Evolutionary conservation across 2,113 vertebrate genomes (phyloP).

Genomic region (Smithornis capensis): DNA sequence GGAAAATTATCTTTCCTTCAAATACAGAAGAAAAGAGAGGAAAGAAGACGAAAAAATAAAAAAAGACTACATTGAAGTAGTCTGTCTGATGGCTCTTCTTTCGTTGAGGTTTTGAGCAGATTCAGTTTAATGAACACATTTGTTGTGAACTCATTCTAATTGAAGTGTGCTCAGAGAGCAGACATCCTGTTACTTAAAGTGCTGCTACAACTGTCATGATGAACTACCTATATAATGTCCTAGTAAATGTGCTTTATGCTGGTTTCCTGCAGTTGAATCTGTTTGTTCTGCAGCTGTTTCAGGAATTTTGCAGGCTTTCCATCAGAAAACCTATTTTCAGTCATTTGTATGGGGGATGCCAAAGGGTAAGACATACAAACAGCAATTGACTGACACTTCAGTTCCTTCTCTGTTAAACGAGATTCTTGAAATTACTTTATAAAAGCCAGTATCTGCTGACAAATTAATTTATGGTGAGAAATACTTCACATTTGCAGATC

Average conservation of each 20-base stretch:
- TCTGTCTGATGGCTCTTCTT: background rate
- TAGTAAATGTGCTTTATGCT: slow-evolving; percentile 6
- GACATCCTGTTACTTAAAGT: background rate
- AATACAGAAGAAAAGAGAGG: background rate
- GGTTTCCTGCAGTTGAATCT: background rate
- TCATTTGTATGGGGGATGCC: background rate
- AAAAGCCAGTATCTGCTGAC: background rate
- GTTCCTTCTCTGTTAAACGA: background rate
- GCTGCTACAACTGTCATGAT: slow-evolving; percentile 1
- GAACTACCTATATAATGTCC: background rate
- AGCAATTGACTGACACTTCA: background rate
- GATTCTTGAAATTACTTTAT: slow-evolving; percentile 5
- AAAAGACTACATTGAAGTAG: background rate
- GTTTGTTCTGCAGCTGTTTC: background rate
- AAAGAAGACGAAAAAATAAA: background rate
- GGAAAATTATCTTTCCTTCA: background rate
- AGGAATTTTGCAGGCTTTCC: background rate
- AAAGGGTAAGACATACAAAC: background rate
- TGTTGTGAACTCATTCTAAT: slow-evolving; percentile 21
- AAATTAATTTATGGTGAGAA: slow-evolving; percentile 10
- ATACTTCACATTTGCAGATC: background rate
- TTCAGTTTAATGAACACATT: slow-evolving; percentile 33
- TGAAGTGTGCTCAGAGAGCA: background rate
- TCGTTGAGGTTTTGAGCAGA: background rate
- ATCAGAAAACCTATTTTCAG: background rate